Base-by-base conservation (phyloP, 2,113 vertebrate genomes). In the Capreolus pygargus region DNA sequence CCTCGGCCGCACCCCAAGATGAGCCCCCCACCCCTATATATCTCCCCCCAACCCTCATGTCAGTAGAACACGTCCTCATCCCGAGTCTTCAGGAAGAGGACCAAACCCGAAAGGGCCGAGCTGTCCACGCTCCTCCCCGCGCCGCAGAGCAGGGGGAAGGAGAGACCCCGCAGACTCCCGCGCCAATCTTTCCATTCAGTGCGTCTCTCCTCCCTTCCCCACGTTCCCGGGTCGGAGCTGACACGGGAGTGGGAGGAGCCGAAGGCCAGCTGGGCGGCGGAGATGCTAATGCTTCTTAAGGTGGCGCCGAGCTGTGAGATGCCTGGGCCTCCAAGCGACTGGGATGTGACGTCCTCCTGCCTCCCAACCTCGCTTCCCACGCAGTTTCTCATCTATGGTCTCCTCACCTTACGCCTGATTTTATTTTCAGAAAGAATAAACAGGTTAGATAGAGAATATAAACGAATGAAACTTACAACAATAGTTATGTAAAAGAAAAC, bases 191-290 rank as follows among this genome's bases (percentile, higher is more conserved):
- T 92, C 94, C 95, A 92, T 78, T 94, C 95, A 50, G 94, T 5
- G 92, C 83, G 28, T 17, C 88, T 95, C 87, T 96, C 97, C 97
- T 78, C 91, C 89, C 83, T 19, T 16, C 84, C 85, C 97, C 97
- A 97, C 97, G 95, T 96, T 98, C 97, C 97, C 33, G 39, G 94
- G 79, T 70, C 36, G 11, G 3, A 12, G 92, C 95, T 7, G 96
- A 94, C 97, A 97, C 96, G 94, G 94, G 97, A 81, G 87, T 96
- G 96, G 98, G 97, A 74, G 98, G 97, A 89, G 96, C 67, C 6
- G 39, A 78, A 43, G 8, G 89, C 55, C 14, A 1, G 86, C 45
- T 55, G 12, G 0, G 39, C 30, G 0, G 50, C 25, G 86, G 74
- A 55, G 96, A n/a, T 86, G 82, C 91, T 33, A 8, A 5, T 14